Conservation (phyloP, 2,797 vertebrate genomes). For the Antennarius maculatus region DNA sequence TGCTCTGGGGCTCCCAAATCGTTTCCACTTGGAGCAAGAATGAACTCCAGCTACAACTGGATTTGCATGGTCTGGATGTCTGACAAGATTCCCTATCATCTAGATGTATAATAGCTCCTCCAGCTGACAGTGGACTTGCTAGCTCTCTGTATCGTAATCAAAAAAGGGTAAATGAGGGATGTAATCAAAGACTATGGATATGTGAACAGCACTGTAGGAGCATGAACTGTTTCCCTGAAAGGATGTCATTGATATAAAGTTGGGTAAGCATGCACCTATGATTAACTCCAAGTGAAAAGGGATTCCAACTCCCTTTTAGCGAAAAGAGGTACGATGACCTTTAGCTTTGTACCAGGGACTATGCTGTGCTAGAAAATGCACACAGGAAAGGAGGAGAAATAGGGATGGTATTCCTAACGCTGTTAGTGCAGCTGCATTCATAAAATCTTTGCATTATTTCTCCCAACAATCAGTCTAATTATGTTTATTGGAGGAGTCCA, state of each 20-base stretch:
- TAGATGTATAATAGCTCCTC: constrained; percentile 46
- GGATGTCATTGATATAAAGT: constrained; percentile 60
- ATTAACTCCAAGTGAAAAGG: constrained; percentile 56
- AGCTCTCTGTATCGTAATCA: constrained; percentile 42
- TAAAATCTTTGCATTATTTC: constrained; percentile 88
- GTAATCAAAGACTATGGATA: constrained; percentile 43
- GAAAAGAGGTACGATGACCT: constrained; percentile 57
- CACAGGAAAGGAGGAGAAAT: constrained; percentile 38
- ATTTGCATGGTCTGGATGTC: constrained; percentile 58
- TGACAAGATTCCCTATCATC: constrained; percentile 54
- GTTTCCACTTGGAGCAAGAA: constrained; percentile 72
- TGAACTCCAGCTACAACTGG: constrained; percentile 65
- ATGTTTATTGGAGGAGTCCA: constrained; percentile 89
- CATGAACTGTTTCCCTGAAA: constrained; percentile 57
- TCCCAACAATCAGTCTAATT: constrained; percentile 91
- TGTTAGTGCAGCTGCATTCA: constrained; percentile 77
- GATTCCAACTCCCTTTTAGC: constrained; percentile 62
- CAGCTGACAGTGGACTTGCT: constrained; percentile 36
- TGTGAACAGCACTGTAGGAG: constrained; percentile 34
- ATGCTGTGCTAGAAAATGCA: constrained; percentile 29
- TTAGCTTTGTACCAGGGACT: constrained; percentile 59
- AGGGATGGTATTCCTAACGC: constrained; percentile 69
- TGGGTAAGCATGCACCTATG: constrained; percentile 61
- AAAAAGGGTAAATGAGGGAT: constrained; percentile 52
- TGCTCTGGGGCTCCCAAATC: constrained; percentile 68